Evolutionary conservation across 2,888 invertebrate species (phyloP).

Genomic region (Chaetogeoica ovagalla): DNA sequence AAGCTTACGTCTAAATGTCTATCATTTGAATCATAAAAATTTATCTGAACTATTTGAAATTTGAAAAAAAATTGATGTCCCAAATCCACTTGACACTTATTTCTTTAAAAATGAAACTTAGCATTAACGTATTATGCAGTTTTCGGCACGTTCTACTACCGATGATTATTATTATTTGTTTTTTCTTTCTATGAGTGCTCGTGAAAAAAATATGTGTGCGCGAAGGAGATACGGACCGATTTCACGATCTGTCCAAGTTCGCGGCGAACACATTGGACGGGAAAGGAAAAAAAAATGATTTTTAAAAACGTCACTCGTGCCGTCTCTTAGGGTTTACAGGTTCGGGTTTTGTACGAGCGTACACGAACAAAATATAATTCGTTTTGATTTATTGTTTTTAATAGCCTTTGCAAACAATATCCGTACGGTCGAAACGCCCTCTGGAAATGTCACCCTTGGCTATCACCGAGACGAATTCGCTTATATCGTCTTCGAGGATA

Average conservation of each 20-base stretch:
- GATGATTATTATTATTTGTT: too few relatives aligned
- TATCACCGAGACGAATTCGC: background rate
- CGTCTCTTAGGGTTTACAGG: background rate
- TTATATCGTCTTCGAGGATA: background rate
- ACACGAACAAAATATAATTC: background rate
- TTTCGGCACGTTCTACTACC: conserved; percentile 20
- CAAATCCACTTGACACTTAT: too few relatives aligned
- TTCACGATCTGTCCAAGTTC: background rate
- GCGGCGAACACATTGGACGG: too few relatives aligned
- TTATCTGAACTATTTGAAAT: too few relatives aligned
- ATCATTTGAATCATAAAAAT: too few relatives aligned
- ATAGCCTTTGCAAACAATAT: background rate
- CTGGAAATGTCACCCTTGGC: background rate
- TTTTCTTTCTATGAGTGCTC: background rate
- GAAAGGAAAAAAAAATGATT: background rate
- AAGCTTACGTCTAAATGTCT: too few relatives aligned
- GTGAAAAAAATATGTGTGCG: background rate
- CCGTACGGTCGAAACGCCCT: background rate
- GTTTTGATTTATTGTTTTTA: conserved; percentile 10
- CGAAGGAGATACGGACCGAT: background rate
- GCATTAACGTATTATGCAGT: background rate
- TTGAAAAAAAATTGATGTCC: too few relatives aligned
- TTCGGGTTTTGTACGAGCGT: background rate
- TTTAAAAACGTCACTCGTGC: background rate
- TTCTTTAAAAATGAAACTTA: too few relatives aligned